Conservation (phyloP, 2,888 invertebrate genomes). For the Bimastos eiseni region DNA sequence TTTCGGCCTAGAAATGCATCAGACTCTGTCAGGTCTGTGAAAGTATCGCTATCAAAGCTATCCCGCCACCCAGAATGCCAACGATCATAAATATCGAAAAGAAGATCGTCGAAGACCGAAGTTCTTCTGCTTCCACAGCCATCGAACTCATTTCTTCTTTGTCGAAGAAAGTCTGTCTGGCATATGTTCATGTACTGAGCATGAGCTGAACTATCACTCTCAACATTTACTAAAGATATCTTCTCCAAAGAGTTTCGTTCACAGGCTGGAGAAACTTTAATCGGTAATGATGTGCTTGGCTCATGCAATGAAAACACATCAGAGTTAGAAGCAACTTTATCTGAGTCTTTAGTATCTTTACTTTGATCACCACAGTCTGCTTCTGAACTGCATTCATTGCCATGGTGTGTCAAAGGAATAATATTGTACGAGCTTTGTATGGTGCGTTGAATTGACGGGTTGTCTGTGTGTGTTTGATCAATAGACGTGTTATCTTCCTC, state of each 20-base stretch:
- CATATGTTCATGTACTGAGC: neutral
- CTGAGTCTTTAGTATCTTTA: neutral
- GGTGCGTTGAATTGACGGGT: neutral
- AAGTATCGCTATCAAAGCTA: slow-evolving; percentile 61
- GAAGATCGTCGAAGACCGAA: slow-evolving; percentile 58
- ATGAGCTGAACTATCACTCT: slow-evolving; percentile 1
- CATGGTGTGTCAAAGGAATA: neutral
- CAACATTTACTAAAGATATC: neutral
- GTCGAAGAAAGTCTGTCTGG: neutral
- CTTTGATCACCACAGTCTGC: neutral
- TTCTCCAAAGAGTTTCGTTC: neutral
- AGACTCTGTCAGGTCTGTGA: slow-evolving; percentile 59
- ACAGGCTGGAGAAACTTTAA: neutral
- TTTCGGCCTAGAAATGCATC: slow-evolving; percentile 48
- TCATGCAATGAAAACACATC: neutral
- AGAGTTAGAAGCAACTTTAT: neutral
- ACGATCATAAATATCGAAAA: slow-evolving; percentile 59
- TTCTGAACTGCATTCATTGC: neutral
- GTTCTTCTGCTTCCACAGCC: slow-evolving; percentile 16
- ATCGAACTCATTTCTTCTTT: neutral
- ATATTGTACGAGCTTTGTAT: neutral
- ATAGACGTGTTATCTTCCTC: neutral
- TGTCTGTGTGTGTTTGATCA: neutral
- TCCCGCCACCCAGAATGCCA: slow-evolving; percentile 48
- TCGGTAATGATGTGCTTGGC: neutral